phyloP scores from a whole-genome alignment of 2,888 invertebrate species.

The Villa cingulata region DNA sequence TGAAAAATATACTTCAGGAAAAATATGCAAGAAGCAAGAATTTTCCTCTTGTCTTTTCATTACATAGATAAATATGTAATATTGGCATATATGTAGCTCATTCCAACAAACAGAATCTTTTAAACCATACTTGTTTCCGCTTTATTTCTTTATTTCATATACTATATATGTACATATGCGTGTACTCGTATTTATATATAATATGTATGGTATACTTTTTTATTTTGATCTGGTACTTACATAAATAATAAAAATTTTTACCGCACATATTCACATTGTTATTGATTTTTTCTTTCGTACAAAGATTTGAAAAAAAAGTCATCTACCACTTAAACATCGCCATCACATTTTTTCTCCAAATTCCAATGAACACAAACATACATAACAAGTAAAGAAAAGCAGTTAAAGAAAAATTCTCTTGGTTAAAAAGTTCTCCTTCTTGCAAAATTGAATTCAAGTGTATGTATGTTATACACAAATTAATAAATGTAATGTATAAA shows the following conservation, averaged over 20 bases:
- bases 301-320: background rate
- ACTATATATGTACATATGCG: too few species aligned
- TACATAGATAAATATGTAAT: too few species aligned
- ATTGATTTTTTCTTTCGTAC: constrained; percentile 1
- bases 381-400: too few species aligned
- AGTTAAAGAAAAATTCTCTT: background rate
- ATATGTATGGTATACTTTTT: background rate
- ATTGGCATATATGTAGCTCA: too few species aligned
- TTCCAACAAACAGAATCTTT: too few species aligned
- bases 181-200: too few species aligned
- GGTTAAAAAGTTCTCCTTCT: background rate
- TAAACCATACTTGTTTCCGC: background rate
- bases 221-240: background rate
- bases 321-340: too few species aligned
- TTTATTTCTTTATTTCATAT: background rate
- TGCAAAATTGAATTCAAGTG: background rate
- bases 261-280: background rate
- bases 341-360: background rate
- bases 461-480: background rate
- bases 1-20: too few species aligned
- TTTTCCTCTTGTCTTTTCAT: too few species aligned
- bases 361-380: too few species aligned
- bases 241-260: background rate
- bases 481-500: too few species aligned
- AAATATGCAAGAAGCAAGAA: too few species aligned